Evolutionary conservation across 1,140 invertebrate species (phyloP).

Genomic region (Bradysia coprophila): DNA sequence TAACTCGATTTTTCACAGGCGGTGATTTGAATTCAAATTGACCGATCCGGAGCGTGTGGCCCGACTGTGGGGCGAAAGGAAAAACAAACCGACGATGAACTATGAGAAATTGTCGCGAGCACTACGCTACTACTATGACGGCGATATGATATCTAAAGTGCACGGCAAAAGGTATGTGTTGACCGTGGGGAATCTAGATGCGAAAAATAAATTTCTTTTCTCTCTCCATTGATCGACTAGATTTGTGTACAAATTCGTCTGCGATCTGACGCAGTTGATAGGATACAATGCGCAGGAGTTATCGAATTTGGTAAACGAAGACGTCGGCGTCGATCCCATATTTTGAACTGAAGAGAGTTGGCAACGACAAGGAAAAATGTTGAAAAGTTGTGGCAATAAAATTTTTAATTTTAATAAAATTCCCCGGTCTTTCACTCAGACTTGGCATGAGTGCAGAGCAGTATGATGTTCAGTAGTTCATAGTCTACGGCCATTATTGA

Average conservation of each 20-base stretch:
- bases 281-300: slow-evolving; percentile 68
- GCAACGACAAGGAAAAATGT: too few relatives aligned
- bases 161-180: slow-evolving; percentile 56
- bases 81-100: slow-evolving; percentile 88
- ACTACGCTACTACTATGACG: slow-evolving; percentile 77
- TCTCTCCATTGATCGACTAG: too few relatives aligned
- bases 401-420: too few relatives aligned
- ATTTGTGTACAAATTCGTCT: slow-evolving; percentile 85
- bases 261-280: slow-evolving; percentile 61
- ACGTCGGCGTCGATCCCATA: too few relatives aligned
- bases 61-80: slow-evolving; percentile 69
- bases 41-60: slow-evolving; percentile 72
- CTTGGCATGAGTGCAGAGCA: too few relatives aligned
- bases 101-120: slow-evolving; percentile 84
- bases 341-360: too few relatives aligned
- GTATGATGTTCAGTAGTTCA: too few relatives aligned
- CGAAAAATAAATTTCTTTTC: background rate
- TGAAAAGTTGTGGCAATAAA: too few relatives aligned
- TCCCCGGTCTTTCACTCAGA: too few relatives aligned
- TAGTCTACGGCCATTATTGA: too few relatives aligned
- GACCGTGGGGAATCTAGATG: too few relatives aligned
- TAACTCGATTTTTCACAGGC: too few relatives aligned
- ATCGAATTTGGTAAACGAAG: slow-evolving; percentile 46
- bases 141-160: slow-evolving; percentile 48
- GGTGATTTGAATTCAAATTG: slow-evolving; percentile 70